Evolutionary conservation across 1,140 invertebrate genomes (phyloP).

Genomic region (Ptiloglossa arizonensis): DNA sequence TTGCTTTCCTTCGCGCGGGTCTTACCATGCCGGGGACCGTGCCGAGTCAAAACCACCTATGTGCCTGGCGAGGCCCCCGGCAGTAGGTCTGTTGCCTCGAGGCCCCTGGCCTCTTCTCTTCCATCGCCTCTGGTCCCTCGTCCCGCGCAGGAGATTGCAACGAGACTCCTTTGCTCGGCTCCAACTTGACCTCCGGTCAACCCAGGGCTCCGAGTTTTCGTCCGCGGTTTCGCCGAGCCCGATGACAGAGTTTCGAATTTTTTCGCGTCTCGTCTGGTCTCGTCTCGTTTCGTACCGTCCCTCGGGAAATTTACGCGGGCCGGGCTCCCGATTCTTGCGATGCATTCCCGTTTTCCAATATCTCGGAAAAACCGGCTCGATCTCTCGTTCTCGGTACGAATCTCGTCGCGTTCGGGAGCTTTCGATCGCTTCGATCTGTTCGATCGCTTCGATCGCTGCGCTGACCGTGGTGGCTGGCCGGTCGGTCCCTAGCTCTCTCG

Average conservation of each 20-base stretch:
- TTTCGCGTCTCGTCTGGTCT: background rate
- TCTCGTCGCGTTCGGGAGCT: constrained; percentile 43
- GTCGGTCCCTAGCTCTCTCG: constrained; percentile 41
- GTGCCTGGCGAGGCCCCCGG: constrained; percentile 68
- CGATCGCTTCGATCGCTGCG: constrained; percentile 9
- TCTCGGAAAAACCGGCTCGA: background rate
- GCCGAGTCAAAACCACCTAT: constrained; percentile 73
- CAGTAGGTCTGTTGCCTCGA: constrained; percentile 70
- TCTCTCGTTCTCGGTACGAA: background rate
- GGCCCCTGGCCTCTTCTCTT: constrained; percentile 53
- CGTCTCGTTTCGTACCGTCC: too few relatives aligned
- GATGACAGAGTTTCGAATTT: constrained; percentile 31
- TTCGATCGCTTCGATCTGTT: constrained; percentile 57
- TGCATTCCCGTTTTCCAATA: background rate
- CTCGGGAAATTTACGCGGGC: constrained; percentile 11
- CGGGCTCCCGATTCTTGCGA: background rate
- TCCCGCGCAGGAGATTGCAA: constrained; percentile 27
- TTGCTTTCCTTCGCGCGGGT: constrained; percentile 67
- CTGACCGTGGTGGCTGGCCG: constrained; percentile 18
- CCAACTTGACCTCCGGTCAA: constrained; percentile 43
- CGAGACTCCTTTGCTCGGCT: constrained; percentile 22
- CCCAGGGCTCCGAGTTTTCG: constrained; percentile 32
- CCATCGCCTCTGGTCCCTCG: background rate
- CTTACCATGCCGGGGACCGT: constrained; percentile 48
- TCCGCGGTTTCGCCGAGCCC: background rate